A percentile compares a stretch with the other conserved stretches of the same genome.
Evolutionary conservation across 2,797 vertebrate genomes (phyloP).

Genomic region (Chelmon rostratus): DNA sequence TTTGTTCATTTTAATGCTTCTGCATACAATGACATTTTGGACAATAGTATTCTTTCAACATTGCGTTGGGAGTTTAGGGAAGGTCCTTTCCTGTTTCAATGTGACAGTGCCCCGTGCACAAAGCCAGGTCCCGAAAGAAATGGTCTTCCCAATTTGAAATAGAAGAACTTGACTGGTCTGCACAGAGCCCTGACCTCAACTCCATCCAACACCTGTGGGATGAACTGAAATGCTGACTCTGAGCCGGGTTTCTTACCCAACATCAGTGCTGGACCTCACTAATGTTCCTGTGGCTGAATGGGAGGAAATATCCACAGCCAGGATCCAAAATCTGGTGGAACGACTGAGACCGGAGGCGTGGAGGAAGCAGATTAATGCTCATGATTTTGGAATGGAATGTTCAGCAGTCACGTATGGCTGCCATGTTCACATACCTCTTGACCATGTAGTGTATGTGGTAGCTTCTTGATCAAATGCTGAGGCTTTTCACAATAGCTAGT

Average conservation of each 20-base stretch:
- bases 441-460: background rate
- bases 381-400: background rate
- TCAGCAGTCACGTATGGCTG: background rate
- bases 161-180: background rate
- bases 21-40: background rate
- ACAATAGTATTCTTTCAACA: background rate
- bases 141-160: background rate
- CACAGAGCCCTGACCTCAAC: background rate
- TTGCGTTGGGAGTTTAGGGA: background rate
- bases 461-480: background rate
- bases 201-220: background rate
- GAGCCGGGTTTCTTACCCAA: background rate
- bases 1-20: background rate
- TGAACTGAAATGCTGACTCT: background rate
- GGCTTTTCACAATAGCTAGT: background rate
- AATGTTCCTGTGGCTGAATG: background rate
- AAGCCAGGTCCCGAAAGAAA: background rate
- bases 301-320: background rate
- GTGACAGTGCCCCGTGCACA: background rate
- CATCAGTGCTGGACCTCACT: background rate
- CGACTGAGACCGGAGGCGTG: background rate
- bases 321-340: background rate
- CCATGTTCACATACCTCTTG: background rate
- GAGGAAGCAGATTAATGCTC: background rate
- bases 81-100: background rate